A percentile compares a stretch with the other conserved stretches of the same genome.
Conservation (phyloP, 2,888 invertebrate species). For the Caenorhabditis angaria region DNA sequence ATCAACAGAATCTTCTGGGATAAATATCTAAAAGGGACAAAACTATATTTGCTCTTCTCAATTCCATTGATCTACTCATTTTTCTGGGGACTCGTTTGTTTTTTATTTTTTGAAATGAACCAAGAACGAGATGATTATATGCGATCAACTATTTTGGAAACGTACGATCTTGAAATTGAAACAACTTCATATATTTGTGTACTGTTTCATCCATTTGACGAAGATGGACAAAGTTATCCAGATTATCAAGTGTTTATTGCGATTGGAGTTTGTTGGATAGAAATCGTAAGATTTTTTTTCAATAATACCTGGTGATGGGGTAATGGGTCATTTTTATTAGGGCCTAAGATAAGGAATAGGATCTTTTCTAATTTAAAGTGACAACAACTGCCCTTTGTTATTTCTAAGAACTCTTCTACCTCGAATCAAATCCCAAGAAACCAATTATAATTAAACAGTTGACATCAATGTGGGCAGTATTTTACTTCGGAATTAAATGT, state of each 20-base stretch:
- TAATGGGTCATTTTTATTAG: too few relatives aligned
- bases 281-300: too few relatives aligned
- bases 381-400: too few relatives aligned
- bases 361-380: too few relatives aligned
- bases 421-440: too few relatives aligned
- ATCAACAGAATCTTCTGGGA: slow-evolving; percentile 16
- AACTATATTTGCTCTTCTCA: slow-evolving; percentile 17
- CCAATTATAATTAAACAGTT: not conserved
- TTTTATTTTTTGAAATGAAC: slow-evolving; percentile 22
- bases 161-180: not conserved
- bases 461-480: slow-evolving; percentile 6
- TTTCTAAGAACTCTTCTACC: not conserved
- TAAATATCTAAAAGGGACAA: slow-evolving; percentile 4
- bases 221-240: not conserved
- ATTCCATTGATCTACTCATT: slow-evolving; percentile 21
- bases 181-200: not conserved
- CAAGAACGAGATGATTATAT: slow-evolving; percentile 5
- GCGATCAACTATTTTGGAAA: not conserved
- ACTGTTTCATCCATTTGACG: not conserved
- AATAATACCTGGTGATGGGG: too few relatives aligned
- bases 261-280: too few relatives aligned
- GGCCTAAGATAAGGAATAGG: too few relatives aligned
- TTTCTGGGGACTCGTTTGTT: slow-evolving; percentile 29
- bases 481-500: slow-evolving; percentile 21
- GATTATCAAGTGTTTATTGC: not conserved